Conservation (phyloP, 2,797 vertebrate genomes). For the Malurus leucopterus region DNA sequence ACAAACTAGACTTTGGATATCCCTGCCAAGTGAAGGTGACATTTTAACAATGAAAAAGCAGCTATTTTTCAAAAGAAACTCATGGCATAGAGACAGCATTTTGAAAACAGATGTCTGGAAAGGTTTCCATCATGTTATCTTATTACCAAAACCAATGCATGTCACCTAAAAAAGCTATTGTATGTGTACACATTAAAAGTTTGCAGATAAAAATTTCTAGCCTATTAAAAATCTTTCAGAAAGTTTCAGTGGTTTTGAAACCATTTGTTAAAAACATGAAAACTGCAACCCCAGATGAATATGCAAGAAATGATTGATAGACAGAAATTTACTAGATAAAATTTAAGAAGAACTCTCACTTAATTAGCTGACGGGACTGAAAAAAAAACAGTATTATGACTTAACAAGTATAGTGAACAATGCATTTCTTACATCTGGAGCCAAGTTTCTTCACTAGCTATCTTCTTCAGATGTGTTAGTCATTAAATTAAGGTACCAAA, state of each 20-base stretch:
- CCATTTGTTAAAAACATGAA: neutral
- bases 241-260: neutral
- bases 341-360: neutral
- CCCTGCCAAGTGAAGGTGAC: neutral
- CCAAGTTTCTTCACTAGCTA: neutral
- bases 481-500: neutral
- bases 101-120: neutral
- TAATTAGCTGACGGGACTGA: neutral
- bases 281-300: neutral
- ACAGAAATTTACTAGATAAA: neutral
- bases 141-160: neutral
- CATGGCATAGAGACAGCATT: neutral
- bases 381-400: neutral
- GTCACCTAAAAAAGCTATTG: neutral
- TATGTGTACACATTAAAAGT: neutral
- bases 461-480: neutral
- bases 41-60: neutral
- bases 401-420: neutral
- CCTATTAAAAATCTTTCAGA: neutral
- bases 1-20: neutral
- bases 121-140: neutral
- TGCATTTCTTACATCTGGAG: neutral
- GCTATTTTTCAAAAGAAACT: neutral
- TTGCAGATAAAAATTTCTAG: neutral
- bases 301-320: neutral